Base-by-base conservation (phyloP, 1,140 invertebrate genomes). In the Aphidius ervi region DNA sequence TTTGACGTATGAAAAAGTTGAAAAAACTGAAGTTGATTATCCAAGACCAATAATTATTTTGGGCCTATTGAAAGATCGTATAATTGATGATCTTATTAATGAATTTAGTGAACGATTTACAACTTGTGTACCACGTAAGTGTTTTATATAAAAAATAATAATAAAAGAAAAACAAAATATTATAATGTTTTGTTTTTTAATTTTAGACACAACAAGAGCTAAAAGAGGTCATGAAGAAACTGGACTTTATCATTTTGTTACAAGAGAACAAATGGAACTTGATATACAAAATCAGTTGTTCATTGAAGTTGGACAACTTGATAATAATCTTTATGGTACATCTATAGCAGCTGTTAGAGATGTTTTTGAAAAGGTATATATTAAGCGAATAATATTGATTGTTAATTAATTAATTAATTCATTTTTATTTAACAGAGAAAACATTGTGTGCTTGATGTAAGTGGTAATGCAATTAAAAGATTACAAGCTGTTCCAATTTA, bases 371-470 rank as follows among this genome's bases (percentile, higher is more conserved):
- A 93, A 94, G 85, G 92, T 93, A 16, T 16, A 16, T 16, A 16
- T 16, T 16, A 16, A 16, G 1, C 16, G 16, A 16, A 16, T 16
- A 16, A 16, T 16, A 0, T 16, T 16, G 1, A 16, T 16, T 16
- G 0, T 16, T 16, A 16, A 16, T 16, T 16, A 0, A 16, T 16
- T 16, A 16, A 16, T 16, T 16, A 31, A 31, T 31, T 31, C 1
- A 31, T 31, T 31, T 3, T 56, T 62, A 68, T 66, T 49, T 75
- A 83, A 46, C 78, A 95, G 92, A 94, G 95, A 46, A 98, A 98
- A 82, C 97, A 99, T 82, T 99, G 98, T 83, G 99, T 99, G 81
- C 84, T 99, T 71, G 98, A 99, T 82, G 97, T 99, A 6, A 99
- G 95, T 81, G 97, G 95, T 47, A 99, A 99, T 84, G 98, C 98